phyloP scores from a whole-genome alignment of 2,888 invertebrate species.

The Tuta absoluta region DNA sequence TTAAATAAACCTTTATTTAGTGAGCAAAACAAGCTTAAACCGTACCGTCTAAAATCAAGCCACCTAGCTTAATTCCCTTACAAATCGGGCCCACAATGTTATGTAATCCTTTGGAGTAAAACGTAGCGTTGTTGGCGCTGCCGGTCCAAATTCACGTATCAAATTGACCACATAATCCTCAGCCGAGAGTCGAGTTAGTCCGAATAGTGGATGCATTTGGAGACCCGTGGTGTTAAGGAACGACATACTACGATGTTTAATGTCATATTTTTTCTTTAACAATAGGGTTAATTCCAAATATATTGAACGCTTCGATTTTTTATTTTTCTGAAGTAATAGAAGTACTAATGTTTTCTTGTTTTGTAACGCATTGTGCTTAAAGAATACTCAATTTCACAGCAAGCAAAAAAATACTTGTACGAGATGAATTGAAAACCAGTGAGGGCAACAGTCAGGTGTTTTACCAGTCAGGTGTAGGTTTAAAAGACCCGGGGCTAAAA shows the following conservation, averaged over 20 bases:
- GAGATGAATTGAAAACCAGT: too few relatives aligned
- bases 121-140: conserved; percentile 28
- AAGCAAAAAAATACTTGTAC: too few relatives aligned
- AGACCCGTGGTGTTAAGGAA: not conserved
- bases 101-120: conserved; percentile 11
- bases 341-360: too few relatives aligned
- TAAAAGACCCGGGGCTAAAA: too few relatives aligned
- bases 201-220: conserved; percentile 32
- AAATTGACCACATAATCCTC: conserved; percentile 46
- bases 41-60: not conserved
- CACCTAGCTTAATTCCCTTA: not conserved
- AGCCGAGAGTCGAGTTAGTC: conserved; percentile 33
- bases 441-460: too few relatives aligned
- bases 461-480: too few relatives aligned
- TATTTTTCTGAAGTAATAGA: too few relatives aligned
- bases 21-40: not conserved
- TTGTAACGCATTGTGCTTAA: too few relatives aligned
- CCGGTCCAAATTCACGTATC: conserved; percentile 41
- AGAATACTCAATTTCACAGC: too few relatives aligned
- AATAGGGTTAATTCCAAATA: too few relatives aligned
- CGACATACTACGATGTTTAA: not conserved
- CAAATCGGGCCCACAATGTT: not conserved
- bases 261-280: not conserved
- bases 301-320: too few relatives aligned
- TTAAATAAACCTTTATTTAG: too few relatives aligned